phyloP scores from a whole-genome alignment of 2,888 invertebrate genomes.

The Drosophila basisetae region DNA sequence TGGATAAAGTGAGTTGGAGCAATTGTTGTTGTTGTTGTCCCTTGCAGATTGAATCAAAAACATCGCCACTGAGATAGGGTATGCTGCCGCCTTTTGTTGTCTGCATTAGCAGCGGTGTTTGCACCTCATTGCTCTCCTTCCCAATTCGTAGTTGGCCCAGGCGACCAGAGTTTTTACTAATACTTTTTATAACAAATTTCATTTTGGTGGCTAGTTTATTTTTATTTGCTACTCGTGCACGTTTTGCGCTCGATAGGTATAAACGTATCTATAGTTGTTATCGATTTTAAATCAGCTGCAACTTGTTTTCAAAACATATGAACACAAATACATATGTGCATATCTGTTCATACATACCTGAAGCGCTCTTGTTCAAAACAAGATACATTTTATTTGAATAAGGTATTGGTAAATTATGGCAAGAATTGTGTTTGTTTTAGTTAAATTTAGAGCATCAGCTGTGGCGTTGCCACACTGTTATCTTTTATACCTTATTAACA shows the following conservation, averaged over 20 bases:
- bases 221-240: slow-evolving; percentile 24
- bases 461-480: slow-evolving; percentile 1
- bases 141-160: slow-evolving; percentile 87
- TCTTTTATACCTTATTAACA: background rate
- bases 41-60: slow-evolving; percentile 87
- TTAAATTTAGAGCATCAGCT: background rate
- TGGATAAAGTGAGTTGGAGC: slow-evolving; percentile 90
- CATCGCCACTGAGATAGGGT: slow-evolving; percentile 92
- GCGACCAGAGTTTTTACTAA: slow-evolving; percentile 88
- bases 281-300: slow-evolving; percentile 35
- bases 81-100: slow-evolving; percentile 93
- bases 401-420: background rate
- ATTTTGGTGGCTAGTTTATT: slow-evolving; percentile 85
- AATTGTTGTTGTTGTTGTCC: slow-evolving; percentile 86
- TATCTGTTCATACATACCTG: background rate
- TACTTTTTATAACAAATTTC: slow-evolving; percentile 89
- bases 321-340: background rate
- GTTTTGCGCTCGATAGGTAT: slow-evolving; percentile 28
- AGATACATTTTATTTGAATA: background rate
- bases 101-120: slow-evolving; percentile 91
- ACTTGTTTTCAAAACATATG: background rate
- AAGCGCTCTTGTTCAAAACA: background rate
- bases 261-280: slow-evolving; percentile 11
- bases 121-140: slow-evolving; percentile 86
- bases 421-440: background rate